phyloP scores from a whole-genome alignment of 2,113 vertebrate species.

The Seriola aureovittata region DNA sequence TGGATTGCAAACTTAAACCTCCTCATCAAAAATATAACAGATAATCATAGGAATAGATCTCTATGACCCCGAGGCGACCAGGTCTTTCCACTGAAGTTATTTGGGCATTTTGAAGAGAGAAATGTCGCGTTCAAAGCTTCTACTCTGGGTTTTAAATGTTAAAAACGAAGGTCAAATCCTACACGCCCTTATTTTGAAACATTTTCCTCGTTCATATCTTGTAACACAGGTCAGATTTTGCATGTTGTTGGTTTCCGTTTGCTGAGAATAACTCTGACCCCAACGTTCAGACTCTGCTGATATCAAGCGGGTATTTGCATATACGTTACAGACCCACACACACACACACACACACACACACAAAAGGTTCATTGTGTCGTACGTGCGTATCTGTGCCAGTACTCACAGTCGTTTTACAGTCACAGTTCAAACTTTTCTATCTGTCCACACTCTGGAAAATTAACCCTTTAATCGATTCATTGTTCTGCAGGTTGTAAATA shows the following conservation, averaged over 20 bases:
- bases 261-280: background rate
- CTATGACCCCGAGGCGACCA: no score
- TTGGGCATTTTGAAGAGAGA: no score
- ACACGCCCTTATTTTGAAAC: background rate
- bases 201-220: background rate
- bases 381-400: background rate
- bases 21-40: no score
- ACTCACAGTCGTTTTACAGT: background rate
- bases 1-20: no score
- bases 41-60: no score
- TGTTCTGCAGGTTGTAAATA: constrained; percentile 84
- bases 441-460: no score
- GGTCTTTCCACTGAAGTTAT: no score
- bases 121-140: background rate
- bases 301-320: no score
- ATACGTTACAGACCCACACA: no score
- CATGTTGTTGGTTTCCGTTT: constrained; percentile 44
- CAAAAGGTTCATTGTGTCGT: background rate
- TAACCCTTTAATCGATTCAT: background rate
- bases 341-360: background rate
- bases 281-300: background rate
- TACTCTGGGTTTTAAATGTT: background rate
- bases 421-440: no score
- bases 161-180: background rate
- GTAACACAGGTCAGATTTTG: constrained; percentile 21